phyloP scores from a whole-genome alignment of 2,113 vertebrate species.

The Cochlearius cochlearius region DNA sequence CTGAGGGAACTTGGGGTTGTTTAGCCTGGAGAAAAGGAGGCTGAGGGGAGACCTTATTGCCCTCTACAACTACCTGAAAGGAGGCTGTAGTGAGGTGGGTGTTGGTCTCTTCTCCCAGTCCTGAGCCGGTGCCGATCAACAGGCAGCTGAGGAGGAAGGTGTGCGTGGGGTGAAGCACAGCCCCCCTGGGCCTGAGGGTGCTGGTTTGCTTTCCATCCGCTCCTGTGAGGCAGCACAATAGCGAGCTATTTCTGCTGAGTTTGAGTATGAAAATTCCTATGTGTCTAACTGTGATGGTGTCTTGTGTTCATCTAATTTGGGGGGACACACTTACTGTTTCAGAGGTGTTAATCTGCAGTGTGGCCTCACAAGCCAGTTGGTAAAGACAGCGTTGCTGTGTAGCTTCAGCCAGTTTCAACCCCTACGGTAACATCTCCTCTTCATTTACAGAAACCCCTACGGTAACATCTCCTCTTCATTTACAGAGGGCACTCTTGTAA shows the following conservation, averaged over 20 bases:
- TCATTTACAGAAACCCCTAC: background rate
- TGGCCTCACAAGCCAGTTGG: background rate
- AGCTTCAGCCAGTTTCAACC: background rate
- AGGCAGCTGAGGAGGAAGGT: background rate
- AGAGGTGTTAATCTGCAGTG: background rate
- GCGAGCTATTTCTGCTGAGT: background rate
- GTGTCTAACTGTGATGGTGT: background rate
- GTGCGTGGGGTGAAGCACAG: fast-evolving
- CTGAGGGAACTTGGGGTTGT: no score
- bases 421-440: background rate
- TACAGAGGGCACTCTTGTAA: slow-evolving; percentile 73
- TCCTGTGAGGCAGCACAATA: background rate
- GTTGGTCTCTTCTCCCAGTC: background rate
- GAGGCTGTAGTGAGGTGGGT: no score
- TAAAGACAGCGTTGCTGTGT: background rate
- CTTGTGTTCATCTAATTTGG: background rate
- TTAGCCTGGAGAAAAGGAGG: no score
- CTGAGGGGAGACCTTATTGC: no score
- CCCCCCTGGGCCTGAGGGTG: fast-evolving
- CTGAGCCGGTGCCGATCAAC: background rate
- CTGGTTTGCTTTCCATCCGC: background rate
- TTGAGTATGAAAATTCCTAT: background rate
- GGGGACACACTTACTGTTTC: background rate
- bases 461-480: background rate
- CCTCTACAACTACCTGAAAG: no score